Conservation (phyloP, 2,888 invertebrate species). For the Ophion ellenae region DNA sequence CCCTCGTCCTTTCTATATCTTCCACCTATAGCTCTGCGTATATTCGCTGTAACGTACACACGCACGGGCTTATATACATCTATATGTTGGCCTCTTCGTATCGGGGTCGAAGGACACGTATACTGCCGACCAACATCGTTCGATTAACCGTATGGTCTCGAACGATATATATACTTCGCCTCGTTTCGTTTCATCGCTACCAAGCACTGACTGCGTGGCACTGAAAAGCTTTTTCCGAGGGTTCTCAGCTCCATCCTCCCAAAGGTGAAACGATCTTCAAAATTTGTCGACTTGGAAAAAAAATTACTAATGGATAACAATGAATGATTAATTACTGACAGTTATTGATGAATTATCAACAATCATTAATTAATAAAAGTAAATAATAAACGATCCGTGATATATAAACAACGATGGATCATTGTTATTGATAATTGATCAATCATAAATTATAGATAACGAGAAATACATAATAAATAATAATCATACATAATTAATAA, state of each 20-base stretch:
- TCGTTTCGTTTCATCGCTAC: conserved; percentile 65
- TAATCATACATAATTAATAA: too few species aligned
- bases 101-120: conserved; percentile 69
- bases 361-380: too few species aligned
- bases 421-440: too few species aligned
- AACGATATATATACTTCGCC: conserved; percentile 41
- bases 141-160: conserved; percentile 76
- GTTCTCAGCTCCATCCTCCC: conserved; percentile 70
- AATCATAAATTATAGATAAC: too few species aligned
- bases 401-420: too few species aligned
- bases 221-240: conserved; percentile 67
- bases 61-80: background rate
- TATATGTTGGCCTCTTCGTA: background rate
- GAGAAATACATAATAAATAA: too few species aligned
- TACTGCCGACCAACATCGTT: conserved; percentile 69
- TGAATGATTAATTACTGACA: too few species aligned
- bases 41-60: background rate
- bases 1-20: conserved; percentile 59
- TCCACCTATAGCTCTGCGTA: conserved; percentile 6
- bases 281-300: background rate
- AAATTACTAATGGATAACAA: background rate
- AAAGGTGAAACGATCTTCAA: background rate
- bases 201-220: conserved; percentile 40
- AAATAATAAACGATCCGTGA: too few species aligned
- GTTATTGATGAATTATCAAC: too few species aligned